Percentiles rank a stretch among this genome's conserved stretches.
Evolutionary conservation across 2,113 vertebrate genomes (phyloP).

Genomic region (Cyrtonyx montezumae): DNA sequence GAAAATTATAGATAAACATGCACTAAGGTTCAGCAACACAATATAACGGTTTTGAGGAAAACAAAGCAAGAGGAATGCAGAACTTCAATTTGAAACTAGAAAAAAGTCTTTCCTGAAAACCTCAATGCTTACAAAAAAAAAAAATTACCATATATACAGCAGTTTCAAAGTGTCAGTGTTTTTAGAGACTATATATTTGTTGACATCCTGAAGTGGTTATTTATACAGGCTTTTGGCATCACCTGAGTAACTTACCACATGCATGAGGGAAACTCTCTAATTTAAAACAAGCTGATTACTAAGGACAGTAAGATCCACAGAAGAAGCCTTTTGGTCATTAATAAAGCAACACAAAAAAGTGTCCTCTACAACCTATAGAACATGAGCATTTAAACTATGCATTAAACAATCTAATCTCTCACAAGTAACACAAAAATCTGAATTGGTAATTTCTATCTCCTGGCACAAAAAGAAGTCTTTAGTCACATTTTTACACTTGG

Average conservation of each 20-base stretch:
- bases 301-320: neutral
- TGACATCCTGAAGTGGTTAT: neutral
- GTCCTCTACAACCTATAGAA: neutral
- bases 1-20: neutral
- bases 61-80: neutral
- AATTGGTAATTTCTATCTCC: neutral
- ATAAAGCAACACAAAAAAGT: neutral
- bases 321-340: neutral
- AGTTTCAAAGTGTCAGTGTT: neutral
- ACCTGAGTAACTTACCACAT: neutral
- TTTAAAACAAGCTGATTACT: neutral
- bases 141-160: neutral
- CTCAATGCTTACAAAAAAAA: neutral
- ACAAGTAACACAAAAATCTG: fast-evolving
- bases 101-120: neutral
- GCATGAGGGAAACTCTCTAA: neutral
- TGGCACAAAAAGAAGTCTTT: neutral
- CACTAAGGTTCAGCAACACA: neutral
- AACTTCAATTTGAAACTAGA: neutral
- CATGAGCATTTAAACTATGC: neutral
- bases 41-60: neutral
- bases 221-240: neutral
- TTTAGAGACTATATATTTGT: neutral
- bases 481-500: neutral
- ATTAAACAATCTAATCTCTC: neutral